Conservation (phyloP, 2,888 invertebrate genomes). For the Rhodophaea formosa region DNA sequence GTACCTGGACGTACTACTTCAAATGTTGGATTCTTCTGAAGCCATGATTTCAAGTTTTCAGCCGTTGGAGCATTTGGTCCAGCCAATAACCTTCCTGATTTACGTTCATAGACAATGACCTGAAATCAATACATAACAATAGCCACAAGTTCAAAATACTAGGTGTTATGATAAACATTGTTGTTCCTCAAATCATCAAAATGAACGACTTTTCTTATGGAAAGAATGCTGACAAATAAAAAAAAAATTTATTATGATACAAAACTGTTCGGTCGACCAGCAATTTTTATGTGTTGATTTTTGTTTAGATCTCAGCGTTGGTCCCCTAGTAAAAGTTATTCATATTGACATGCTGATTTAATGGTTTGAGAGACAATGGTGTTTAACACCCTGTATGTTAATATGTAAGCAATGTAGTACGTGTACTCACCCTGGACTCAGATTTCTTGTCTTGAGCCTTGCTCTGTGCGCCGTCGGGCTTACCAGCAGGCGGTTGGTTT, state of each 20-base stretch:
- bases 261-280: too few species aligned
- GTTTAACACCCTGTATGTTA: too few species aligned
- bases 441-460: constrained; percentile 57
- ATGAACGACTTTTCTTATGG: too few species aligned
- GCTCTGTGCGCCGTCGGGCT: constrained; percentile 46
- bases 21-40: constrained; percentile 92
- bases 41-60: constrained; percentile 89
- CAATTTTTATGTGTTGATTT: too few species aligned
- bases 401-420: background rate
- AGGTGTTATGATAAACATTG: background rate
- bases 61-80: constrained; percentile 92
- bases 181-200: too few species aligned
- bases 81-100: constrained; percentile 86
- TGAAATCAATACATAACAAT: constrained; percentile 36
- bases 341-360: too few species aligned
- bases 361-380: too few species aligned
- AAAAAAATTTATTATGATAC: too few species aligned
- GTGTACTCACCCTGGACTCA: constrained; percentile 63
- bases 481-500: constrained; percentile 41
- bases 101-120: constrained; percentile 92
- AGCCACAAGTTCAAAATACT: background rate
- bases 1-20: constrained; percentile 89
- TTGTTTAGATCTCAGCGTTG: too few species aligned
- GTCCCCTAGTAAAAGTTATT: too few species aligned
- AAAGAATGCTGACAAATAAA: too few species aligned